Evolutionary conservation across 2,797 vertebrate species (phyloP), one percentile per base, ranked within the genome.

Genomic region (Brachyrhaphis roseni): DNA sequence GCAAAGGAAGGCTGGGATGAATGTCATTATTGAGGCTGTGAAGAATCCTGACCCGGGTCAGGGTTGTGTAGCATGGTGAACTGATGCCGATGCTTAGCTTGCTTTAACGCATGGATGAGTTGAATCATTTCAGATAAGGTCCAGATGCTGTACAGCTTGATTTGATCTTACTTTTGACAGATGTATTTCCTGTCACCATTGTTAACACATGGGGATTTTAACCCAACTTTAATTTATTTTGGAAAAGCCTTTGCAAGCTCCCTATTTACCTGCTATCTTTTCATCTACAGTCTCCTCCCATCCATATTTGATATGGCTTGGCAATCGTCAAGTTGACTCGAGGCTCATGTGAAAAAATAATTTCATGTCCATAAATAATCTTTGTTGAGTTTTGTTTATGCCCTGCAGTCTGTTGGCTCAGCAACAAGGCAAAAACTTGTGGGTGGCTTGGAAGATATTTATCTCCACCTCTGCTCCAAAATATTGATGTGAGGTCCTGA

Each of bases 401-500:
- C 41, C 59, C 72, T 75, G 53, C 64, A 55, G 72, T 78, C 39
- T 77, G 59, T 75, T 77, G 8, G 64, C 66, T 80, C 5, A 0
- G 62, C 36, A 20, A 49, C 81, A 80, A 80, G 78, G 77, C 75
- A 83, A 23, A 78, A 72, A 45, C 82, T 36, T 68, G 87, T 77
- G 75, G 87, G 86, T 76, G 88, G 87, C 84, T 82, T 43, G 39
- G 18, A 41, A 46, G 62, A 79, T 87, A 78, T 86, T 43, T 82
- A 76, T 90, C 83, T 75, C 74, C 23, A 62, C 74, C 84, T 85
- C 81, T 74, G 73, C 84, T 81, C 1, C 81, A 85, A 88, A 88
- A 87, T 90, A 82, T 85, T 57, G 78, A 92, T 90, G 82, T 80
- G 87, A 85, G 82, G 80, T 90, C 90, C 75, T 75, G 82, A 91